Evolutionary conservation across 2,888 invertebrate species (phyloP).

Genomic region (Bombylius major): DNA sequence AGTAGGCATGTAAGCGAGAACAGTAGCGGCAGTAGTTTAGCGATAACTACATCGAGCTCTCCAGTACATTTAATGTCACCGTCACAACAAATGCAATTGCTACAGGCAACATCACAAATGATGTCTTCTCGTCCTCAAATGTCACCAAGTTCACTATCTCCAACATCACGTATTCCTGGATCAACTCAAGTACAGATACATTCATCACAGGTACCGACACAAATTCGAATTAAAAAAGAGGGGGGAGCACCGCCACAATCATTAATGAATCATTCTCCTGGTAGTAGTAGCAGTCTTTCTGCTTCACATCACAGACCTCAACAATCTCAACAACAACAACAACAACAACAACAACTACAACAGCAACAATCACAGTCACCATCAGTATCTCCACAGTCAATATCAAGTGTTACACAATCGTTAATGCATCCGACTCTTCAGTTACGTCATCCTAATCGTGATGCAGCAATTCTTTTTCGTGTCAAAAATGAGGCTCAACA

Average conservation of each 20-base stretch:
- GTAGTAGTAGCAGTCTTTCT: slow-evolving; percentile 17
- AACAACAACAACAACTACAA: slow-evolving; percentile 23
- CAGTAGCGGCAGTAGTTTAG: slow-evolving; percentile 16
- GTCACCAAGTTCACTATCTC: slow-evolving; percentile 26
- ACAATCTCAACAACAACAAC: slow-evolving; percentile 12
- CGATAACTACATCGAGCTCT: slow-evolving; percentile 17
- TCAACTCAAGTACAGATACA: slow-evolving; percentile 15
- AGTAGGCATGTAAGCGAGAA: slow-evolving; percentile 20
- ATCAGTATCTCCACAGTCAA: slow-evolving; percentile 24
- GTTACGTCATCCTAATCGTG: slow-evolving; percentile 39
- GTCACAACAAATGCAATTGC: slow-evolving; percentile 32
- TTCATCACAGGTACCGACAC: slow-evolving; percentile 23
- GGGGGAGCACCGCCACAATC: slow-evolving; percentile 3
- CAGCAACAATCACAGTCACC: slow-evolving; percentile 24
- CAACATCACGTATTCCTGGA: slow-evolving; percentile 23
- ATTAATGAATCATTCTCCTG: slow-evolving; percentile 21
- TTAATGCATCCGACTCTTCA: slow-evolving; percentile 38
- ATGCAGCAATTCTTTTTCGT: slow-evolving; percentile 34
- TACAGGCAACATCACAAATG: slow-evolving; percentile 24
- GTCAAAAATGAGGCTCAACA: slow-evolving; percentile 36
- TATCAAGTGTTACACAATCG: slow-evolving; percentile 27
- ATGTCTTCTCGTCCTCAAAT: slow-evolving; percentile 25
- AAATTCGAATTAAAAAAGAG: slow-evolving; percentile 33
- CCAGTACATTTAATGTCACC: slow-evolving; percentile 31
- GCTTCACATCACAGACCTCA: slow-evolving; percentile 19